phyloP scores from a whole-genome alignment of 1,140 invertebrate genomes.

The Bombus waltoni region DNA sequence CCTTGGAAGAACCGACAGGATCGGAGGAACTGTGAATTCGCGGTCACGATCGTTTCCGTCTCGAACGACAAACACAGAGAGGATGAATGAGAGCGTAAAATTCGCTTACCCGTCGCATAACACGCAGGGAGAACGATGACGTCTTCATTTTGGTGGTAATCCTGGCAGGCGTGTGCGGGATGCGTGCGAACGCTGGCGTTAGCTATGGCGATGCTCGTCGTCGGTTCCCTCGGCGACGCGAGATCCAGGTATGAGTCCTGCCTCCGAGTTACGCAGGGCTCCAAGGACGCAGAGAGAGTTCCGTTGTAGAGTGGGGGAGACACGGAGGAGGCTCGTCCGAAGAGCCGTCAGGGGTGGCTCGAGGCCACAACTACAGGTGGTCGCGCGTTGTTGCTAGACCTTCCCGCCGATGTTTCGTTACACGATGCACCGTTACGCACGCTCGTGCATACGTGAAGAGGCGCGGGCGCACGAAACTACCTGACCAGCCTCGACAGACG shows the following conservation, averaged over 20 bases:
- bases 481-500: too few relatives aligned
- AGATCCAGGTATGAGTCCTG: background rate
- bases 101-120: slow-evolving; percentile 89
- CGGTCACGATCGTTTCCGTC: too few relatives aligned
- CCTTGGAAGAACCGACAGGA: too few relatives aligned
- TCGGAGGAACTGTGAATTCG: too few relatives aligned
- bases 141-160: slow-evolving; percentile 87
- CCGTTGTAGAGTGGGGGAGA: background rate
- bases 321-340: slow-evolving; percentile 11
- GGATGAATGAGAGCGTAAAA: background rate
- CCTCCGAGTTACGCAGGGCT: background rate
- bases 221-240: slow-evolving; percentile 8
- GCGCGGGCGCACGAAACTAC: slow-evolving; percentile 42
- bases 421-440: slow-evolving; percentile 24
- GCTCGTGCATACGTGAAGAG: slow-evolving; percentile 30
- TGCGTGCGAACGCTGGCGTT: slow-evolving; percentile 14
- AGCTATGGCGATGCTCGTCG: slow-evolving; percentile 10
- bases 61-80: too few relatives aligned
- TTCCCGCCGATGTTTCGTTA: slow-evolving; percentile 54
- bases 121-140: slow-evolving; percentile 89
- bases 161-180: slow-evolving; percentile 68
- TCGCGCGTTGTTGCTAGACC: slow-evolving; percentile 68
- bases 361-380: slow-evolving; percentile 78
- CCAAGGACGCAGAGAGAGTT: background rate
- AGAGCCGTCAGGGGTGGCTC: slow-evolving; percentile 58